These are phyloP conservation scores for Desoria tigrina DNA, from an alignment of 2,888 invertebrate genomes.

Conservation along the genomic window DNA sequence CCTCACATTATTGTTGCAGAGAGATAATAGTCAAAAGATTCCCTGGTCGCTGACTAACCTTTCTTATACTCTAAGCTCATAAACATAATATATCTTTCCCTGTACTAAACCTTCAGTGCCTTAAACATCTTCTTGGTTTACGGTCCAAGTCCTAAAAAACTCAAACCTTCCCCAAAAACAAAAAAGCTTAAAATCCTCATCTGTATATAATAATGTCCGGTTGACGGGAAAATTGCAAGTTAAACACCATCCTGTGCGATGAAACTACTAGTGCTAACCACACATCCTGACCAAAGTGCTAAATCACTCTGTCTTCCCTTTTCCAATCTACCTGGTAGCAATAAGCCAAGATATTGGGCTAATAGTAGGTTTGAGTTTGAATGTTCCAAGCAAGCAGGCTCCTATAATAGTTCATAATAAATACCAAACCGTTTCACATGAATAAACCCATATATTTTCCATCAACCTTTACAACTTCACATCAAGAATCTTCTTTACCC, in stretches of 20 bases:
- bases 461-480: background rate
- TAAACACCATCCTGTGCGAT: constrained; percentile 44
- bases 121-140: no score
- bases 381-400: no score
- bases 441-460: constrained; percentile 48
- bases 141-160: no score
- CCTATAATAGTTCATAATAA: constrained; percentile 15
- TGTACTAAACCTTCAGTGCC: no score
- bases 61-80: no score
- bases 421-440: constrained; percentile 45
- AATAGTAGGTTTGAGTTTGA: no score
- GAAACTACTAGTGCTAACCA: constrained; percentile 2
- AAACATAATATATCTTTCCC: no score
- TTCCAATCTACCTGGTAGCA: constrained; percentile 2
- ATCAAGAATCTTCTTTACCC: no score
- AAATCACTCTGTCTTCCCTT: constrained; percentile 51
- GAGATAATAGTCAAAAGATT: background rate
- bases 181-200: background rate
- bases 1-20: constrained; percentile 11
- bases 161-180: no score
- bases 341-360: no score
- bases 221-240: constrained; percentile 52
- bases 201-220: constrained; percentile 25
- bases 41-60: no score
- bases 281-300: constrained; percentile 52